A percentile compares a stretch with the other conserved stretches of the same genome.
phyloP scores from a whole-genome alignment of 2,797 vertebrate species.

The Ctenopoma kingsleyae region DNA sequence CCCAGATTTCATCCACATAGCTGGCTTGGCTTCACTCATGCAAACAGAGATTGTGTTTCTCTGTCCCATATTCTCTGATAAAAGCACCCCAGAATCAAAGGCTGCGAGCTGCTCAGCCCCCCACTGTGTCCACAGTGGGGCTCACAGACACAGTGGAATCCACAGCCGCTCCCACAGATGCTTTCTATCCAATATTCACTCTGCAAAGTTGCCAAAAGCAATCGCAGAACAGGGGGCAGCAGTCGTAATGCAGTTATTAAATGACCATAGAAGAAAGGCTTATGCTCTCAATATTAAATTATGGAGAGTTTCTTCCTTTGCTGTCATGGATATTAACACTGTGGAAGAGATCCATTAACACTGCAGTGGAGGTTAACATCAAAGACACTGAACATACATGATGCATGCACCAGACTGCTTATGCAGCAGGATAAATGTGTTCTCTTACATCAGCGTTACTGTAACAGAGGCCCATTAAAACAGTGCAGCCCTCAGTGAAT shows the following conservation, averaged over 20 bases:
- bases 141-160: slow-evolving; percentile 42
- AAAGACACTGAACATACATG: slow-evolving; percentile 51
- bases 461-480: slow-evolving; percentile 21
- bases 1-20: slow-evolving; percentile 63
- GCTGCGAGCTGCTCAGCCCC: slow-evolving; percentile 50
- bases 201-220: slow-evolving; percentile 31
- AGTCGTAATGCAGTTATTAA: slow-evolving; percentile 27
- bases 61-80: slow-evolving; percentile 72
- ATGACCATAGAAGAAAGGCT: slow-evolving; percentile 16
- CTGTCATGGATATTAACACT: slow-evolving; percentile 14
- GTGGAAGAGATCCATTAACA: slow-evolving; percentile 37
- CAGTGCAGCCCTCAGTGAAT: not conserved
- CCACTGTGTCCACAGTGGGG: slow-evolving; percentile 43
- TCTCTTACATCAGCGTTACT: slow-evolving; percentile 29
- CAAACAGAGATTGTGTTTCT: slow-evolving; percentile 65
- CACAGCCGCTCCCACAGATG: slow-evolving; percentile 45
- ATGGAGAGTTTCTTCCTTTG: slow-evolving; percentile 5
- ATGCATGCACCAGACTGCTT: slow-evolving; percentile 39
- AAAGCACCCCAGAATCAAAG: slow-evolving; percentile 77
- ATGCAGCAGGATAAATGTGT: slow-evolving; percentile 26
- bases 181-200: slow-evolving; percentile 61
- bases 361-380: slow-evolving; percentile 30
- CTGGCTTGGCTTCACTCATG: slow-evolving; percentile 56
- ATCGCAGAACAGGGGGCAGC: slow-evolving; percentile 20
- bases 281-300: slow-evolving; percentile 32